Evolutionary conservation across 2,113 vertebrate species (phyloP), one percentile per base, ranked within the genome.

Genomic region (Protobothrops mucrosquamatus): DNA sequence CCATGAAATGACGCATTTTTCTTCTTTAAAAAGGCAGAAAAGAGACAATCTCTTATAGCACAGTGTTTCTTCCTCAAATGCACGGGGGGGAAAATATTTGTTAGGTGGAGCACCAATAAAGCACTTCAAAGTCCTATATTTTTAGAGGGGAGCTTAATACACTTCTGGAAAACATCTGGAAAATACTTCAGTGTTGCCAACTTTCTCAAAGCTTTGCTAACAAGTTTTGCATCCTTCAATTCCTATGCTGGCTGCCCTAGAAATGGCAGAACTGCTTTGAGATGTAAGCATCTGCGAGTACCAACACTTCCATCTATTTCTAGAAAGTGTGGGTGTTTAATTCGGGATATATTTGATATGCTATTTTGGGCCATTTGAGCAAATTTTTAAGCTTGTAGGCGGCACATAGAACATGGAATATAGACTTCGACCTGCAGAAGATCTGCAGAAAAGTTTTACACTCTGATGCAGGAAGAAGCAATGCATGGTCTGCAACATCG

Each of bases 311-410:
- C 14, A 29, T 39, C 85, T 92, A 88, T 88, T 92, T 74, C 89
- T 87, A 69, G 85, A 81, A 94, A 92, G n/a, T 11, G 64, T 59
- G 54, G 29, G 85, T 69, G 56, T 48, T 88, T 88, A 88, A 92
- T 90, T 91, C 92, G 51, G 55, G 85, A 90, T 55, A 81, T 88
- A 91, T n/a, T 92, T 91, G 59, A 92, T 22, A 90, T 39, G 89
- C 26, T 92, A 88, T 90, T 91, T 91, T 57, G 85, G 23, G 64
- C 51, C 23, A 81, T 88, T 39, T 59, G 86, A 59, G 64, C 48
- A 89, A 89, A 93, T 23, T 64, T 93, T 61, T 10, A 61, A 86
- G 55, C 26, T 54, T 86, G 69, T 15, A 90, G 39, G 85, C 54
- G 56, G 7, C 81, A 85, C 46, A 43, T 20, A 18, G 69, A 89